A percentile compares a stretch with the other conserved stretches of the same genome.
Conservation (phyloP, 2,888 invertebrate species). For the Pilophorus perplexus region DNA sequence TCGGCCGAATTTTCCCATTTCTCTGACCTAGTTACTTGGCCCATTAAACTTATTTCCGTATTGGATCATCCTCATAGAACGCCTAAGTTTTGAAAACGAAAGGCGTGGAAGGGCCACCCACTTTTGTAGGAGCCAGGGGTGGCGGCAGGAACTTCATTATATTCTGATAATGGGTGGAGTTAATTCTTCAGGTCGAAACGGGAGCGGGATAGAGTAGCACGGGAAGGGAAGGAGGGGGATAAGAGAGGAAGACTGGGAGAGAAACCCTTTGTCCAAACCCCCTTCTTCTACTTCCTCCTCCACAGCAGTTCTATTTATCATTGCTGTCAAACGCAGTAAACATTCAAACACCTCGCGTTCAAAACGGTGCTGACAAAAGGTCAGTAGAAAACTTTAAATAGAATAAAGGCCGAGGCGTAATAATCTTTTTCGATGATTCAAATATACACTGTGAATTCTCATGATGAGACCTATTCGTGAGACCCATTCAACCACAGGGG, state of each 20-base stretch:
- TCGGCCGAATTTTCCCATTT: too few species aligned
- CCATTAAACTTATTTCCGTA: too few species aligned
- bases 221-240: neutral
- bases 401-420: constrained; percentile 5
- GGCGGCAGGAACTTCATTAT: constrained; percentile 7
- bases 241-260: constrained; percentile 10
- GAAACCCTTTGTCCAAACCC: constrained; percentile 30
- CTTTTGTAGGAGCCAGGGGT: too few species aligned
- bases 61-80: too few species aligned
- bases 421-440: too few species aligned
- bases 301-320: constrained; percentile 32
- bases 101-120: too few species aligned
- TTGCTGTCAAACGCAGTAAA: constrained; percentile 38
- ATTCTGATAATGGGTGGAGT: constrained; percentile 28
- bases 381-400: constrained; percentile 31
- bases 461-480: too few species aligned
- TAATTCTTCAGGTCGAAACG: constrained; percentile 19
- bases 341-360: constrained; percentile 32
- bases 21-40: too few species aligned
- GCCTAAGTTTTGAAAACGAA: too few species aligned
- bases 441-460: too few species aligned
- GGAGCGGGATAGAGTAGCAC: neutral
- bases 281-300: neutral
- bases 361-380: constrained; percentile 28
- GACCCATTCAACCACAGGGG: too few species aligned